Percentiles rank a stretch among this genome's conserved stretches.
These are phyloP conservation scores for Tinea semifulvella DNA, from an alignment of 2,888 invertebrate genomes.

Conservation along the genomic window DNA sequence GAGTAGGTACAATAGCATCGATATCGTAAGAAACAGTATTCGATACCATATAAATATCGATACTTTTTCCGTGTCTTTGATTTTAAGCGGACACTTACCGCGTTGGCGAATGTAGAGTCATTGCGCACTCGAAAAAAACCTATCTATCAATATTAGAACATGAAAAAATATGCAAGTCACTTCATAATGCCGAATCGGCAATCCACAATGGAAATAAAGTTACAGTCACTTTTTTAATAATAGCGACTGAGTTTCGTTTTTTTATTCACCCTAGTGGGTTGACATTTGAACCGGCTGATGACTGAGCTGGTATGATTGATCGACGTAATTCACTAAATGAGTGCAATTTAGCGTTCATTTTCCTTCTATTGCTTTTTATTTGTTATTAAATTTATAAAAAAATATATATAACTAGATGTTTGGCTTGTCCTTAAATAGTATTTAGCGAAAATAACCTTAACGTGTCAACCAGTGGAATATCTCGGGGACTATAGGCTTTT, in stretches of 20 bases:
- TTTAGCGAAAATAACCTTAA: conserved; percentile 12
- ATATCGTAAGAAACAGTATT: too few relatives aligned
- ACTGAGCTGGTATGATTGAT: conserved; percentile 63
- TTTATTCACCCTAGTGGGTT: conserved; percentile 64
- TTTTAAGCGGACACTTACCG: conserved; percentile 12
- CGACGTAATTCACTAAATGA: conserved; percentile 60
- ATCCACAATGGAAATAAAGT: conserved; percentile 66
- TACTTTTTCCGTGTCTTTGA: too few relatives aligned
- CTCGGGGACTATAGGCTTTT: too few relatives aligned
- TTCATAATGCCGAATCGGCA: conserved; percentile 66
- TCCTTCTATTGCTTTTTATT: conserved; percentile 38
- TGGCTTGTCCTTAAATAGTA: too few relatives aligned
- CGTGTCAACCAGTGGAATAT: background rate
- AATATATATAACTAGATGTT: conserved; percentile 28
- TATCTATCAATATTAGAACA: conserved; percentile 67
- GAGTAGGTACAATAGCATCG: too few relatives aligned
- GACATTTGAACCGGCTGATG: conserved; percentile 66
- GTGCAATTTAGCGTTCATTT: conserved; percentile 63
- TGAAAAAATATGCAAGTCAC: conserved; percentile 67
- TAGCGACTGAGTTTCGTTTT: conserved; percentile 57
- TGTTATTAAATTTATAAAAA: conserved; percentile 35
- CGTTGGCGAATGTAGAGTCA: conserved; percentile 19
- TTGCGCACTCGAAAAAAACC: conserved; percentile 44
- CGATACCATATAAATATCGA: too few relatives aligned
- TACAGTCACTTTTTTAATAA: conserved; percentile 67